phyloP scores from a whole-genome alignment of 2,888 invertebrate species.

The Carabus problematicus region DNA sequence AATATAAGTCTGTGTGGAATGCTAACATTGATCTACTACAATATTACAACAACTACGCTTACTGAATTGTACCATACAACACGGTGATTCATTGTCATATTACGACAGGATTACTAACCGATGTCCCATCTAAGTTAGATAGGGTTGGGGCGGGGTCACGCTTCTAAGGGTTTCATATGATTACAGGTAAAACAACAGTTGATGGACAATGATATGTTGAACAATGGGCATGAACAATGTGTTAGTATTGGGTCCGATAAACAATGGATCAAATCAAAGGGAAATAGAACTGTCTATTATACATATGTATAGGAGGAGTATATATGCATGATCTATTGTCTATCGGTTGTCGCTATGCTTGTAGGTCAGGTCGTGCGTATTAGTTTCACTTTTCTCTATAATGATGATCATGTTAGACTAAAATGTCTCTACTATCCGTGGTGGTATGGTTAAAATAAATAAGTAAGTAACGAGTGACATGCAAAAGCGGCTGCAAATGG shows the following conservation, averaged over 20 bases:
- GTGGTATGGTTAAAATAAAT: conserved; percentile 16
- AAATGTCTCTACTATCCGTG: background rate
- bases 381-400: background rate
- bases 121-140: no score
- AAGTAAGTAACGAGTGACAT: conserved; percentile 62
- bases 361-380: background rate
- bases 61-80: background rate
- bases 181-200: background rate
- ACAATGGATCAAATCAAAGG: conserved; percentile 1
- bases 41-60: background rate
- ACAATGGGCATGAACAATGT: conserved; percentile 19
- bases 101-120: no score
- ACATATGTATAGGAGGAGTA: no score
- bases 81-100: no score
- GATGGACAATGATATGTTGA: conserved; percentile 9
- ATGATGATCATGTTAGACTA: no score
- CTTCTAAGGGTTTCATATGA: conserved; percentile 1
- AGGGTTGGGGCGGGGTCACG: no score
- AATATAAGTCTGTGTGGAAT: no score
- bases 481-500: conserved; percentile 72
- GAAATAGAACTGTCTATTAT: background rate
- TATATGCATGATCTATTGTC: no score
- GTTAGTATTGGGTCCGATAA: conserved; percentile 8
- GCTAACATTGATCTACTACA: no score
- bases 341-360: background rate